Conservation (phyloP, 2,888 invertebrate genomes). For the Aphidoletes aphidimyza region DNA sequence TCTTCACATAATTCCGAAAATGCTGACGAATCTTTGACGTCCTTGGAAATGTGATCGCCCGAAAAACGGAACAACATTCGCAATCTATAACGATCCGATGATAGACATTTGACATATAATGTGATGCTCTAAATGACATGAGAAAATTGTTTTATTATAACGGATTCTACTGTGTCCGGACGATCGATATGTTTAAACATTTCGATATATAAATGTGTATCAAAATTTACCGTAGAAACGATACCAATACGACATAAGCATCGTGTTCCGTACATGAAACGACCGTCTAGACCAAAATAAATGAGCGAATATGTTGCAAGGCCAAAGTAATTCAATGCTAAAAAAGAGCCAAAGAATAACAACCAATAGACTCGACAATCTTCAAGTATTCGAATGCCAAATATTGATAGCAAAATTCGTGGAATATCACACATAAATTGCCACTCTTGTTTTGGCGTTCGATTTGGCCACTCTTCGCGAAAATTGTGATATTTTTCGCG, state of each 20-base stretch:
- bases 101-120: not conserved
- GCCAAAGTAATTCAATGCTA: not conserved
- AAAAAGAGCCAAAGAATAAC: not conserved
- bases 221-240: not conserved
- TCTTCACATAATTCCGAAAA: not conserved
- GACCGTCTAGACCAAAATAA: not conserved
- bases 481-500: not conserved
- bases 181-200: too few species aligned
- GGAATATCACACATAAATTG: constrained; percentile 5
- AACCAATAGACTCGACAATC: not conserved
- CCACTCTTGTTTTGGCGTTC: not conserved
- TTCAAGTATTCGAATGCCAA: not conserved
- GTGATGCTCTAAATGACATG: not conserved
- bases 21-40: not conserved
- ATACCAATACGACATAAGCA: not conserved
- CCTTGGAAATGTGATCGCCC: not conserved
- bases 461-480: not conserved
- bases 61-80: not conserved
- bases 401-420: not conserved
- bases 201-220: not conserved
- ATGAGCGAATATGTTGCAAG: not conserved
- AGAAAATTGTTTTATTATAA: too few species aligned
- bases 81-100: not conserved
- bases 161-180: too few species aligned
- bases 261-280: not conserved